Percentiles rank a stretch among this genome's conserved stretches.
phyloP scores from a whole-genome alignment of 2,113 vertebrate genomes.

The Abramis brama region DNA sequence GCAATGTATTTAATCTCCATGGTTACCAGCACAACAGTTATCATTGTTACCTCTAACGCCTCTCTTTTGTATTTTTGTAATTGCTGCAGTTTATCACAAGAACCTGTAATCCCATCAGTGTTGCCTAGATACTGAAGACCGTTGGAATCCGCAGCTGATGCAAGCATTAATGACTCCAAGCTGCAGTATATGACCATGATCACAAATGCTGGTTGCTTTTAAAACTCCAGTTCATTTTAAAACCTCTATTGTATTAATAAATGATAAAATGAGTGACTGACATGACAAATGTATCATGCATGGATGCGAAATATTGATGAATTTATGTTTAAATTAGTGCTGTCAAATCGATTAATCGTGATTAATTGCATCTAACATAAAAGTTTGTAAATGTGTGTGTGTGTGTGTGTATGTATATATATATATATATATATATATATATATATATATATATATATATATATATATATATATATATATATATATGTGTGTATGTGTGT shows the following conservation, averaged over 20 bases:
- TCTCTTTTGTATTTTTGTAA: conserved; percentile 35
- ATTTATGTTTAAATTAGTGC: not conserved
- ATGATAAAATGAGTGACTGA: not conserved
- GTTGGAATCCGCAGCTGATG: not conserved
- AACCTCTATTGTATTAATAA: not conserved
- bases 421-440: no score
- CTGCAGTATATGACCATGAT: not conserved
- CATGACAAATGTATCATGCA: not conserved
- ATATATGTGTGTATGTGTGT: no score
- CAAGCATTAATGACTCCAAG: not conserved
- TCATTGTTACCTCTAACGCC: not conserved
- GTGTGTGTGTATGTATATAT: no score
- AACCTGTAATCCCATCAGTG: conserved; percentile 6
- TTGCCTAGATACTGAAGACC: conserved; percentile 23
- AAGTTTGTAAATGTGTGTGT: no score
- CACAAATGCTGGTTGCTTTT: conserved; percentile 10
- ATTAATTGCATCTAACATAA: no score
- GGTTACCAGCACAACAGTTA: conserved; percentile 13
- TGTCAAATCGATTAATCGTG: no score
- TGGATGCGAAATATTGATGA: not conserved
- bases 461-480: no score
- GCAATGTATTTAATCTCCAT: not conserved
- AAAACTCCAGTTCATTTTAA: not conserved
- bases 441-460: no score
- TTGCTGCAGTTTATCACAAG: conserved; percentile 24